phyloP scores from a whole-genome alignment of 2,797 vertebrate genomes.

The Cheirogaleus major region DNA sequence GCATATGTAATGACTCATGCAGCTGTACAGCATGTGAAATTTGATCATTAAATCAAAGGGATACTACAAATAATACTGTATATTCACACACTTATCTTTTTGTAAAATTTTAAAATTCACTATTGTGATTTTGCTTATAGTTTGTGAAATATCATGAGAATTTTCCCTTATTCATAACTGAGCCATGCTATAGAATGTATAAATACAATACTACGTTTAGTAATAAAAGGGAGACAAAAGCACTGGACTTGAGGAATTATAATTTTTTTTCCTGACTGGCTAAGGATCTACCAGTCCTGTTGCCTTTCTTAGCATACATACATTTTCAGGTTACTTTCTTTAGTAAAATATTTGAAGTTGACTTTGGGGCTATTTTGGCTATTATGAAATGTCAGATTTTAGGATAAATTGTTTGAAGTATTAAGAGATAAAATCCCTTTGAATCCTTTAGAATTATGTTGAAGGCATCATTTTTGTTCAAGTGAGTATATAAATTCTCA shows the following conservation, averaged over 20 bases:
- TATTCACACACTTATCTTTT: not conserved
- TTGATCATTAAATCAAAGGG: not conserved
- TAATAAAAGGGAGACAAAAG: not conserved
- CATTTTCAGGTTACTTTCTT: not conserved
- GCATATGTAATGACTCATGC: not conserved
- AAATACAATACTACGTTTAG: not conserved
- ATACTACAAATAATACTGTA: not conserved
- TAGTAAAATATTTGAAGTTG: not conserved
- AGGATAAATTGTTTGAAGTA: not conserved
- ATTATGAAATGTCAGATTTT: not conserved
- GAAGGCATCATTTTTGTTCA: not conserved
- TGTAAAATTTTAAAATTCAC: not conserved
- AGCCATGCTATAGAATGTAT: not conserved
- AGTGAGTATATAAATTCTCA: not conserved
- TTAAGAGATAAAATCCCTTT: not conserved
- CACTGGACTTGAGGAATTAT: not conserved
- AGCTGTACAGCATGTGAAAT: not conserved
- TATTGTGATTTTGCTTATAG: not conserved
- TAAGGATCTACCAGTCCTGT: not conserved
- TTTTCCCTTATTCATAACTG: not conserved
- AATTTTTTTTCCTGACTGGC: not conserved
- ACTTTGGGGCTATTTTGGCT: not conserved
- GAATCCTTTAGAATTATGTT: not conserved
- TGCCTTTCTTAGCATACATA: not conserved
- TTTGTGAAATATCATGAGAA: not conserved